Evolutionary conservation across 2,797 vertebrate genomes (phyloP).

Genomic region (Serranus cabrilla): DNA sequence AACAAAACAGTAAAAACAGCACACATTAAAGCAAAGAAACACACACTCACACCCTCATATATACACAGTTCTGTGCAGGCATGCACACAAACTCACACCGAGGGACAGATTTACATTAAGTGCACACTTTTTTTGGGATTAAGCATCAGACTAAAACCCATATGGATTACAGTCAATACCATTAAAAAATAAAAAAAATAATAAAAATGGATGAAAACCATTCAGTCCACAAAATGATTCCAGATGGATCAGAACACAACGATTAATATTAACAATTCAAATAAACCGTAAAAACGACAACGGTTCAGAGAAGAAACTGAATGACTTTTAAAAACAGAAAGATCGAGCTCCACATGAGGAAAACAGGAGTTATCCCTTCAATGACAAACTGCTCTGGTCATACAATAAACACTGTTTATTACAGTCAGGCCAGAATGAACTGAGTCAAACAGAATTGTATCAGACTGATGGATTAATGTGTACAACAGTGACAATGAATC

Average conservation of each 20-base stretch:
- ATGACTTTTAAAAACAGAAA: constrained; percentile 44
- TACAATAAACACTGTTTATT: constrained; percentile 32
- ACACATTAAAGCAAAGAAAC: constrained; percentile 76
- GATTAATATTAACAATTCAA: constrained; percentile 44
- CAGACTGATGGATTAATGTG: constrained; percentile 36
- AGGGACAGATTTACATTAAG: constrained; percentile 76
- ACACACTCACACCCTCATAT: constrained; percentile 64
- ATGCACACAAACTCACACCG: constrained; percentile 69
- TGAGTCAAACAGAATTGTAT: constrained; percentile 38
- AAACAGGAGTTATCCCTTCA: constrained; percentile 31
- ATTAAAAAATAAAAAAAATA: constrained; percentile 56
- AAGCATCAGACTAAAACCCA: constrained; percentile 66
- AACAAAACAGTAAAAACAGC: constrained; percentile 68
- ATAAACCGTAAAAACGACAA: constrained; percentile 54
- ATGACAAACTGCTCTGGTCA: constrained; percentile 36
- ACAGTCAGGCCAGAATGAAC: constrained; percentile 39
- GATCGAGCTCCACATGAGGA: constrained; percentile 31
- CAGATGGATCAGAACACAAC: constrained; percentile 46
- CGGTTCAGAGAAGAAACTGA: constrained; percentile 46
- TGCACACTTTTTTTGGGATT: constrained; percentile 76
- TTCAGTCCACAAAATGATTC: constrained; percentile 44
- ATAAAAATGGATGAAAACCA: constrained; percentile 31
- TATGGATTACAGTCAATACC: constrained; percentile 57
- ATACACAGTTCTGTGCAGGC: constrained; percentile 66
- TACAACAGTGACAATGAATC: constrained; percentile 25